Evolutionary conservation across 2,113 vertebrate genomes (phyloP).

Genomic region (Micronisus gabar): DNA sequence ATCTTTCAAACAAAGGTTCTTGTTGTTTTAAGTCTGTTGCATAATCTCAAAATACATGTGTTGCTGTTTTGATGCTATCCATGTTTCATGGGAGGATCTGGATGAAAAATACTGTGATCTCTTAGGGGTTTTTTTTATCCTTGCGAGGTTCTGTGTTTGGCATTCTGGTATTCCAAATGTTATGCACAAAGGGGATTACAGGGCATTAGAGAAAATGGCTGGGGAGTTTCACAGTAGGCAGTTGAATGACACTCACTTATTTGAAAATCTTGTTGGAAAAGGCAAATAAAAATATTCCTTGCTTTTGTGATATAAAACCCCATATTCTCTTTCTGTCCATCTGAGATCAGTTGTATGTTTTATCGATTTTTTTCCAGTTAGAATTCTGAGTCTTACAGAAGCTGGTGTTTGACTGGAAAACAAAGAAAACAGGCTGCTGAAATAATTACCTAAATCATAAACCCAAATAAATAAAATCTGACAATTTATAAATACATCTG

Average conservation of each 20-base stretch:
- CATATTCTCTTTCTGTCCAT: not conserved
- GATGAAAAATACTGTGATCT: not conserved
- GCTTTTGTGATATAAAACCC: not conserved
- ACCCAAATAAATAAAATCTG: not conserved
- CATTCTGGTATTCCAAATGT: not conserved
- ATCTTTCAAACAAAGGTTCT: not conserved
- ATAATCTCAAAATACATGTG: not conserved
- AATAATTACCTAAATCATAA: not conserved
- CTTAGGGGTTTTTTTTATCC: not conserved
- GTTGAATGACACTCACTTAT: not conserved
- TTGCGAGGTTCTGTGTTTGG: not conserved
- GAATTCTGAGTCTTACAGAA: not conserved
- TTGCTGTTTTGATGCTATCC: not conserved
- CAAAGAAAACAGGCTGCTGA: not conserved
- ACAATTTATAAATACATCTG: not conserved
- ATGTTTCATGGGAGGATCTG: not conserved
- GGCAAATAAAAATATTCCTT: not conserved
- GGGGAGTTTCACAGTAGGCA: not conserved
- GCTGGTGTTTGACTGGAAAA: not conserved
- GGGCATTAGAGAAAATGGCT: not conserved
- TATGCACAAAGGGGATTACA: constrained; percentile 34
- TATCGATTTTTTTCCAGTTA: not conserved
- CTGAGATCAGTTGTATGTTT: not conserved
- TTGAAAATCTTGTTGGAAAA: constrained; percentile 25
- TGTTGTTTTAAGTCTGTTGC: not conserved